Evolutionary conservation across 2,888 invertebrate species (phyloP).

Genomic region (Rhopalosiphum nymphaeae): DNA sequence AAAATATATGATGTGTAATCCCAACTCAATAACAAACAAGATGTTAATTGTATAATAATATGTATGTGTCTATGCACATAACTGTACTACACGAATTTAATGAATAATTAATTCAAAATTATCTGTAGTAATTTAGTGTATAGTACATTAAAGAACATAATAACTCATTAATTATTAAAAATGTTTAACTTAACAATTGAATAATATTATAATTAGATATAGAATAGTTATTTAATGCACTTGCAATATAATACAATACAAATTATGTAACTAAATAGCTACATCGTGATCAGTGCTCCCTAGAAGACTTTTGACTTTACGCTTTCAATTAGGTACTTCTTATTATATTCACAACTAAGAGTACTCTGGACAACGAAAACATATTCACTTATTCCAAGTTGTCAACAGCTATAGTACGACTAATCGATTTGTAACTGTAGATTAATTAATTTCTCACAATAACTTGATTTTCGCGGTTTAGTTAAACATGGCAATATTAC

Average conservation of each 20-base stretch:
- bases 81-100: neutral
- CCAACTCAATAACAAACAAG: neutral
- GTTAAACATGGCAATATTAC: neutral
- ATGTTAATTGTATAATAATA: constrained; percentile 32
- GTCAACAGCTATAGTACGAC: neutral
- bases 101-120: neutral
- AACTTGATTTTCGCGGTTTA: neutral
- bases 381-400: neutral
- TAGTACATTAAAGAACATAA: neutral
- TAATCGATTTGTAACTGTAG: neutral
- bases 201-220: neutral
- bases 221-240: neutral
- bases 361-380: neutral
- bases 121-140: neutral
- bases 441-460: neutral
- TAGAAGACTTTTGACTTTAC: neutral
- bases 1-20: constrained; percentile 8
- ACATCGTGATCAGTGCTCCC: neutral
- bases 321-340: neutral
- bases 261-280: neutral
- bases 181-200: neutral
- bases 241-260: neutral
- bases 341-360: neutral
- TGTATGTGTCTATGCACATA: neutral
- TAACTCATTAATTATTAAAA: neutral